A percentile compares a stretch with the other conserved stretches of the same genome.
These are phyloP conservation scores for Hoplodrina ambigua DNA, from an alignment of 2,888 invertebrate genomes.

Conservation along the genomic window DNA sequence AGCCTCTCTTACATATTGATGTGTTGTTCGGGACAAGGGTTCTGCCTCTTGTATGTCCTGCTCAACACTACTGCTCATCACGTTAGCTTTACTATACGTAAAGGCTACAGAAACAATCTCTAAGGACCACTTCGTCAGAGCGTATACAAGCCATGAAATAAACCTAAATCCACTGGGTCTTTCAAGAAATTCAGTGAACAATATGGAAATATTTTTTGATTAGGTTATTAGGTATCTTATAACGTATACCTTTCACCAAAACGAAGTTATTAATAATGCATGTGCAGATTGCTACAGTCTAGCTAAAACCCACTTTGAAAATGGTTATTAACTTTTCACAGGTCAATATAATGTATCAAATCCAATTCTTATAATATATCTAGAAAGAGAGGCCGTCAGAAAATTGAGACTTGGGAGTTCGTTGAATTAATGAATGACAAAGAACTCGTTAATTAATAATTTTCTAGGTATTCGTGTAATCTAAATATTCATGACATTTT, in stretches of 20 bases:
- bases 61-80: neutral
- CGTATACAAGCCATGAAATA: constrained; percentile 34
- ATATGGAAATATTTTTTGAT: neutral
- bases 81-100: constrained; percentile 5
- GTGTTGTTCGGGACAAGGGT: too few relatives aligned
- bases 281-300: neutral
- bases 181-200: constrained; percentile 8
- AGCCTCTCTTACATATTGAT: too few relatives aligned
- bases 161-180: constrained; percentile 9
- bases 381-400: constrained; percentile 15
- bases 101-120: constrained; percentile 29
- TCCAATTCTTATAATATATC: neutral
- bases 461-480: constrained; percentile 37
- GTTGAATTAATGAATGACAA: constrained; percentile 77
- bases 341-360: constrained; percentile 8
- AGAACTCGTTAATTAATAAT: constrained; percentile 65
- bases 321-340: neutral
- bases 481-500: constrained; percentile 46
- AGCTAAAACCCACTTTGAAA: neutral
- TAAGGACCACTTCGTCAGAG: constrained; percentile 28
- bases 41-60: too few relatives aligned
- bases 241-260: neutral
- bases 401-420: constrained; percentile 60
- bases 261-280: neutral
- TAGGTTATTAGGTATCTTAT: too few relatives aligned